phyloP scores from a whole-genome alignment of 2,888 invertebrate genomes.

The Galerucella pusilla region DNA sequence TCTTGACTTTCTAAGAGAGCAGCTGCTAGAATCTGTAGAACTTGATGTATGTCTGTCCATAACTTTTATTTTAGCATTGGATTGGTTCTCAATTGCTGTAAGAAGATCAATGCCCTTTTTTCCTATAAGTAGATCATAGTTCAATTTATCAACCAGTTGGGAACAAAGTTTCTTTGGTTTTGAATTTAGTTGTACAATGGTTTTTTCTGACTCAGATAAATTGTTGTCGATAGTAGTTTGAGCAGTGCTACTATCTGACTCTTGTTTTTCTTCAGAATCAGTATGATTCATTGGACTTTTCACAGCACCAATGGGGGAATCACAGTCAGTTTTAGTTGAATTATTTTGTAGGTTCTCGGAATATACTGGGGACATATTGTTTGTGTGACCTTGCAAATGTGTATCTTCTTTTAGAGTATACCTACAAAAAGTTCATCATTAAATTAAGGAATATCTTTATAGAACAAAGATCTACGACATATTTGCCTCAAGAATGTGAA shows the following conservation, averaged over 20 bases:
- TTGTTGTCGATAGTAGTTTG: conserved; percentile 48
- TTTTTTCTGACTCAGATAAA: conserved; percentile 33
- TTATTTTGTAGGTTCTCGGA: conserved; percentile 27
- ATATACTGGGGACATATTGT: conserved; percentile 32
- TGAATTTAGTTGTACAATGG: conserved; percentile 38
- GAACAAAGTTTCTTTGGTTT: conserved; percentile 52
- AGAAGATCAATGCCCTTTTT: conserved; percentile 58
- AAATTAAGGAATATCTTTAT: no score
- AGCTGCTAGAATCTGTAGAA: conserved; percentile 48
- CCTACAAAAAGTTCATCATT: conserved; percentile 4
- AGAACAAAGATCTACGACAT: no score
- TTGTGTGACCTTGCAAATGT: conserved; percentile 18
- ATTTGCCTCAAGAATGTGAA: no score
- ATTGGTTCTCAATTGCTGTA: conserved; percentile 59
- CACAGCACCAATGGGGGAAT: conserved; percentile 53
- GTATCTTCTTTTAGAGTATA: conserved; percentile 1
- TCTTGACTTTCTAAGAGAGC: conserved; percentile 54
- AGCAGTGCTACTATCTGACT: conserved; percentile 49
- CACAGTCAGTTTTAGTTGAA: conserved; percentile 52
- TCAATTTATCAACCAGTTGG: conserved; percentile 53
- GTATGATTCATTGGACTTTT: conserved; percentile 46
- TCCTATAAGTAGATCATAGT: conserved; percentile 57
- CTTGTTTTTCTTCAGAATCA: conserved; percentile 46
- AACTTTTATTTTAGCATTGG: conserved; percentile 52
- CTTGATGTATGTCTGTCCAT: conserved; percentile 51